Conservation (phyloP, 2,888 invertebrate genomes). For the Campopleginae sp. region DNA sequence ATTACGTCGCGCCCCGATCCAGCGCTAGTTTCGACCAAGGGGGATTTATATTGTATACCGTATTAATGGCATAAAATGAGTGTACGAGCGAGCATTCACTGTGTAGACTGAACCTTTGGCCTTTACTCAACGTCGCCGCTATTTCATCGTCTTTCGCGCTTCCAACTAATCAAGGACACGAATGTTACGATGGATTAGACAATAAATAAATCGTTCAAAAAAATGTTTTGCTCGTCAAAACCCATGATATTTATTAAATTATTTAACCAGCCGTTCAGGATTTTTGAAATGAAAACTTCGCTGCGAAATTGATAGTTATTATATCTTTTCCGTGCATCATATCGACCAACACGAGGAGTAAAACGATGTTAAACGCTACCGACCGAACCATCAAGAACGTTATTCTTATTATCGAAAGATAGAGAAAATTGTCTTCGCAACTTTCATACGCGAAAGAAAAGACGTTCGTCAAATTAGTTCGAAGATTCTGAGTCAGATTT, state of each 20-base stretch:
- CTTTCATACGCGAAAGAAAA: background rate
- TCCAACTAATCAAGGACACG: conserved; percentile 7
- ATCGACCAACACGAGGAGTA: background rate
- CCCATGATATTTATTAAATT: background rate
- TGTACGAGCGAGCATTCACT: conserved; percentile 11
- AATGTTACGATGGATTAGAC: conserved; percentile 7
- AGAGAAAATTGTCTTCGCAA: background rate
- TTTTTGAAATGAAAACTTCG: background rate
- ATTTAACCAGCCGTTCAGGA: background rate
- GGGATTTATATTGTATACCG: background rate
- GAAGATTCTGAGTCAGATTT: background rate
- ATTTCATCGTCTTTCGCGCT: conserved; percentile 43
- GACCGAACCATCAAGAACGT: background rate
- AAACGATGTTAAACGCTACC: background rate
- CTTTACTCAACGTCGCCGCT: conserved; percentile 48
- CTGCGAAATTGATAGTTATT: background rate
- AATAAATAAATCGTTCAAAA: background rate
- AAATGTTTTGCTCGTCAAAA: background rate
- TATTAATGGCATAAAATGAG: conserved; percentile 32
- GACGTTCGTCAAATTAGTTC: background rate
- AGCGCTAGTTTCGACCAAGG: conserved; percentile 20
- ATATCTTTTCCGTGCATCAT: background rate
- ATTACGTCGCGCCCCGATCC: conserved; percentile 37
- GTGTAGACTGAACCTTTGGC: conserved; percentile 54
- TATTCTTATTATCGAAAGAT: background rate